phyloP scores from a whole-genome alignment of 2,113 vertebrate genomes.

The Chloebia gouldiae region DNA sequence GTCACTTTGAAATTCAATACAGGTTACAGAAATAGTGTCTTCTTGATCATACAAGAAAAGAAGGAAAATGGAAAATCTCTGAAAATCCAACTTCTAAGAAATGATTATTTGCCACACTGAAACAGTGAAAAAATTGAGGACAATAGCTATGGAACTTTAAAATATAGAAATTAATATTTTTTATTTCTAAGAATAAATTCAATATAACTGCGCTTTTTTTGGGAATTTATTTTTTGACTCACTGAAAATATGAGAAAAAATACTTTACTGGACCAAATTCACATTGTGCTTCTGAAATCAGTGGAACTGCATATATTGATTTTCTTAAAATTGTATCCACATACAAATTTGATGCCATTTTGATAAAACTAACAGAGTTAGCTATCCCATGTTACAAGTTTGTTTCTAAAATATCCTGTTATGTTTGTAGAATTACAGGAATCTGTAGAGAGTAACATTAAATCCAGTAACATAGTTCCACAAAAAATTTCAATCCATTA shows the following conservation, averaged over 20 bases:
- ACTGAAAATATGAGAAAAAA: not conserved
- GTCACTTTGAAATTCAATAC: not conserved
- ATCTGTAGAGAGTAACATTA: conserved; percentile 34
- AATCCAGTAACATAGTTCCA: conserved; percentile 49
- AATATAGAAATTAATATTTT: not conserved
- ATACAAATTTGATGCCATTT: not conserved
- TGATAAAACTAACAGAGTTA: not conserved
- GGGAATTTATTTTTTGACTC: not conserved
- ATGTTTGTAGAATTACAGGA: conserved; percentile 24
- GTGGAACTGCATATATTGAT: not conserved
- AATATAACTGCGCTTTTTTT: not conserved
- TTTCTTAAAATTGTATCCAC: not conserved
- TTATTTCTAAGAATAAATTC: not conserved
- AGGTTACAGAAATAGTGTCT: not conserved
- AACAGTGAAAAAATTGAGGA: not conserved
- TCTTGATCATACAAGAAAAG: not conserved
- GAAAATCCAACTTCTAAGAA: not conserved
- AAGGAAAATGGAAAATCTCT: not conserved
- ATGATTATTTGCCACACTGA: not conserved
- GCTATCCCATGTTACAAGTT: not conserved
- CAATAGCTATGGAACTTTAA: not conserved
- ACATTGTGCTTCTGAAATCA: not conserved
- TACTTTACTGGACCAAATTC: not conserved
- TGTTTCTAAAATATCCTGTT: conserved; percentile 38
- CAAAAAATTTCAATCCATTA: conserved; percentile 50